Conservation (phyloP, 2,888 invertebrate species). For the Conomelus anceps region DNA sequence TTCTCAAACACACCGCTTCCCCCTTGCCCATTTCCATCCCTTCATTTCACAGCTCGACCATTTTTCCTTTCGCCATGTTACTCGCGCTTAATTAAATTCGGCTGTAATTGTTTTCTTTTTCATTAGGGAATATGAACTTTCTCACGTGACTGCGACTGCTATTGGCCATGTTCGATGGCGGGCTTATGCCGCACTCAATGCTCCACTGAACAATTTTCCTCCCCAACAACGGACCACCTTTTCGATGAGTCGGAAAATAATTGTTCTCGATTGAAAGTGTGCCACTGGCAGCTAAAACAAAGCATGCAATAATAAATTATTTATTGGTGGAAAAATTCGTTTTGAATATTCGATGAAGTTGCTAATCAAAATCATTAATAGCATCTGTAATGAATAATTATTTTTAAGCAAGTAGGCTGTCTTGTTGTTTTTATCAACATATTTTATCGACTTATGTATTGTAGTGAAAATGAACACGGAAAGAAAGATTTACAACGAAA, state of each 20-base stretch:
- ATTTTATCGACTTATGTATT: too few relatives aligned
- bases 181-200: not conserved
- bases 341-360: too few relatives aligned
- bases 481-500: too few relatives aligned
- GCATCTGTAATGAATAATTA: too few relatives aligned
- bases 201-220: not conserved
- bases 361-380: too few relatives aligned
- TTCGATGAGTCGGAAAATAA: not conserved
- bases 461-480: too few relatives aligned
- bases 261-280: not conserved
- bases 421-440: too few relatives aligned
- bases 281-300: not conserved
- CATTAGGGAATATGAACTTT: not conserved
- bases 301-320: not conserved
- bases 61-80: not conserved
- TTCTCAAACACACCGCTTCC: not conserved
- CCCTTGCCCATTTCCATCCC: too few relatives aligned
- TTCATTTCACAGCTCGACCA: too few relatives aligned
- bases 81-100: not conserved
- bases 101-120: not conserved
- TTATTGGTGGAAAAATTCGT: not conserved
- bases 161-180: not conserved
- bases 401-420: too few relatives aligned
- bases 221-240: not conserved
- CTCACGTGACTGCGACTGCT: not conserved